These are phyloP conservation scores for Eupithecia pulchellata DNA, from an alignment of 2,888 invertebrate genomes.

Conservation along the genomic window DNA sequence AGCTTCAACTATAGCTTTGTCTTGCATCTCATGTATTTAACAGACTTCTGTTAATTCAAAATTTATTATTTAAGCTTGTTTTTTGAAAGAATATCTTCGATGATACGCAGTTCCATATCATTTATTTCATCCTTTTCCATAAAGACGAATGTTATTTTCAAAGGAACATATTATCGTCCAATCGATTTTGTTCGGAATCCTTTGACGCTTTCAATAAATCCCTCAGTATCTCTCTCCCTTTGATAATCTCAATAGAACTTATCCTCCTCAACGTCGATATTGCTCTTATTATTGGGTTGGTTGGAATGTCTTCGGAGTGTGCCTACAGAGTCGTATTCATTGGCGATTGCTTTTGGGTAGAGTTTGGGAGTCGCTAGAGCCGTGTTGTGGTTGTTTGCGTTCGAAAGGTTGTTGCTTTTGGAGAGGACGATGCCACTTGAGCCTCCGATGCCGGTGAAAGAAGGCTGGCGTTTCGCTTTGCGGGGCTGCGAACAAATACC, in stretches of 20 bases:
- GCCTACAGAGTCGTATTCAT: constrained; percentile 91
- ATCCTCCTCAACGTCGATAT: constrained; percentile 87
- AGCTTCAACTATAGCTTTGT: neutral
- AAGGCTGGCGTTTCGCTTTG: constrained; percentile 88
- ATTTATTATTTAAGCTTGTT: neutral
- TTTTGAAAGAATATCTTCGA: neutral
- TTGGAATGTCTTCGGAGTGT: constrained; percentile 91
- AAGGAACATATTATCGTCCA: neutral
- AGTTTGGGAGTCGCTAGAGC: constrained; percentile 86
- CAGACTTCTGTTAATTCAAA: neutral
- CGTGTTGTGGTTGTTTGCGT: constrained; percentile 87
- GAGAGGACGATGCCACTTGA: constrained; percentile 83
- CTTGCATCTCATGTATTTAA: neutral
- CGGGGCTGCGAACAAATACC: constrained; percentile 65
- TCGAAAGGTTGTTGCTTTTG: constrained; percentile 85
- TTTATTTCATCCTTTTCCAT: neutral
- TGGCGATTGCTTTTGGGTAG: constrained; percentile 88
- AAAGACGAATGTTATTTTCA: neutral
- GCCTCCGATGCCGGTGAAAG: constrained; percentile 86
- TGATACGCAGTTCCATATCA: neutral
- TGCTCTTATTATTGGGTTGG: constrained; percentile 87
- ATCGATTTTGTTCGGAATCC: neutral
- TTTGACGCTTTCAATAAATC: constrained; percentile 4
- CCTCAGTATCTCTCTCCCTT: constrained; percentile 1
- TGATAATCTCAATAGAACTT: constrained; percentile 84